phyloP scores from a whole-genome alignment of 2,113 vertebrate genomes.

The Epinephelus fuscoguttatus region DNA sequence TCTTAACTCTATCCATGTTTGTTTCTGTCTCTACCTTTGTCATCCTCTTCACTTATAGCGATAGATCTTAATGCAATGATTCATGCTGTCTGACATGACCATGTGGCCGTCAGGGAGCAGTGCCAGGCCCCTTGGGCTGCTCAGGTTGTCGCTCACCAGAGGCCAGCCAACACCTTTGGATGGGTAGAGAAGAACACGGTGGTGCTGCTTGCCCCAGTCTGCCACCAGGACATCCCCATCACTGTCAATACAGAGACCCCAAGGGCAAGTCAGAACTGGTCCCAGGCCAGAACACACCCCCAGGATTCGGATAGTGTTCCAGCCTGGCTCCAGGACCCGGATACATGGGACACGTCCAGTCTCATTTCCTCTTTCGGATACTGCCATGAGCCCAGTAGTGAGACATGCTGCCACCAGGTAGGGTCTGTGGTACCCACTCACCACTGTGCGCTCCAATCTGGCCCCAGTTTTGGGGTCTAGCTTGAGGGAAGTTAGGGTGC shows the following conservation, averaged over 20 bases:
- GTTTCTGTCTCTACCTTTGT: background rate
- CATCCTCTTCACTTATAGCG: slow-evolving; percentile 81
- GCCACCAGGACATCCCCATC: slow-evolving; percentile 86
- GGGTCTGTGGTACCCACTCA: slow-evolving; percentile 85
- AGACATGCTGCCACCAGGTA: slow-evolving; percentile 85
- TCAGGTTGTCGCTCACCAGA: slow-evolving; percentile 80
- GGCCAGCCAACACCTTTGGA: slow-evolving; percentile 77
- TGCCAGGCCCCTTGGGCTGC: slow-evolving; percentile 84
- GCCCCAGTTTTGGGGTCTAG: slow-evolving; percentile 81
- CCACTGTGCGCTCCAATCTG: slow-evolving; percentile 80
- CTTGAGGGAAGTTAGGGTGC: slow-evolving; percentile 81
- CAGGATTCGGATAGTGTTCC: slow-evolving; percentile 84
- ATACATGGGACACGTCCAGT: slow-evolving; percentile 85
- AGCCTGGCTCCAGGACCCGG: slow-evolving; percentile 85
- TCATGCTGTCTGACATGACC: slow-evolving; percentile 88
- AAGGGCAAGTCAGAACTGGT: slow-evolving; percentile 84
- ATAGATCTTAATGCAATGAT: slow-evolving; percentile 87
- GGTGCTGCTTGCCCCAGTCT: slow-evolving; percentile 84
- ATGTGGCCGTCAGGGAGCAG: slow-evolving; percentile 82
- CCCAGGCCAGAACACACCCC: slow-evolving; percentile 84
- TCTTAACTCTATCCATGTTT: background rate
- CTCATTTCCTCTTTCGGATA: slow-evolving; percentile 85
- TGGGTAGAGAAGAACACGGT: slow-evolving; percentile 83
- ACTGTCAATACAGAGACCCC: slow-evolving; percentile 86
- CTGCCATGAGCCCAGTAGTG: slow-evolving; percentile 81